Evolutionary conservation across 2,113 vertebrate species (phyloP).

Genomic region (Heterotis niloticus): DNA sequence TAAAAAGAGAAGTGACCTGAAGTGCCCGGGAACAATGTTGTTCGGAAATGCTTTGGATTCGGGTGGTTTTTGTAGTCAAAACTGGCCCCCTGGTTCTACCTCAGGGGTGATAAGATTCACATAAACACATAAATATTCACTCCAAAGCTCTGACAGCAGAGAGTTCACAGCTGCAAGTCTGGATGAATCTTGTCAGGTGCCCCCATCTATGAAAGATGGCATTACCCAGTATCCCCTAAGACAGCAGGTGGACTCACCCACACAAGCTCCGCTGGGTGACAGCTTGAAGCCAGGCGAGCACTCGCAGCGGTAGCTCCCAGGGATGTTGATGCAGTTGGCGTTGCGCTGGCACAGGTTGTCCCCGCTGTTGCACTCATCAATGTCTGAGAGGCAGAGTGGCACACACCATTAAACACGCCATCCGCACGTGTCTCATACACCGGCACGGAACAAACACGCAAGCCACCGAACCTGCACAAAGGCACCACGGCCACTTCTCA

Average conservation of each 20-base stretch:
- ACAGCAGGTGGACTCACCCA: slow-evolving; percentile 70
- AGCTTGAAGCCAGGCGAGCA: slow-evolving; percentile 82
- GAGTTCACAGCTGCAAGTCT: neutral
- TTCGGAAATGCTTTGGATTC: too few relatives aligned
- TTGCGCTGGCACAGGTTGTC: slow-evolving; percentile 84
- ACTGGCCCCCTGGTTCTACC: neutral
- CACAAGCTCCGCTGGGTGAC: slow-evolving; percentile 79
- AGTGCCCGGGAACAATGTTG: too few relatives aligned
- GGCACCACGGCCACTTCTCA: slow-evolving; percentile 28
- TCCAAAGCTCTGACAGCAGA: neutral
- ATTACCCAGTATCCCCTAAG: neutral
- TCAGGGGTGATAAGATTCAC: neutral
- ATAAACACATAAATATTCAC: neutral
- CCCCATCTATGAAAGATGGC: neutral
- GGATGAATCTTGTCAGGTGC: neutral
- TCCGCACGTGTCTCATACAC: slow-evolving; percentile 36
- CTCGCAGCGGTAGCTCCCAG: slow-evolving; percentile 84
- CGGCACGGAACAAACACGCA: slow-evolving; percentile 21
- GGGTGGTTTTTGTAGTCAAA: too few relatives aligned
- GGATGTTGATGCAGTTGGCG: slow-evolving; percentile 85
- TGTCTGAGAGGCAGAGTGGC: slow-evolving; percentile 61
- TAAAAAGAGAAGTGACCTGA: too few relatives aligned
- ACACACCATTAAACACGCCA: slow-evolving; percentile 43
- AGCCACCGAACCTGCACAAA: neutral
- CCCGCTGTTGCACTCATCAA: slow-evolving; percentile 82